A percentile compares a stretch with the other conserved stretches of the same genome.
Conservation (phyloP, 2,113 vertebrate genomes). For the Brachyhypopomus occidentalis region DNA sequence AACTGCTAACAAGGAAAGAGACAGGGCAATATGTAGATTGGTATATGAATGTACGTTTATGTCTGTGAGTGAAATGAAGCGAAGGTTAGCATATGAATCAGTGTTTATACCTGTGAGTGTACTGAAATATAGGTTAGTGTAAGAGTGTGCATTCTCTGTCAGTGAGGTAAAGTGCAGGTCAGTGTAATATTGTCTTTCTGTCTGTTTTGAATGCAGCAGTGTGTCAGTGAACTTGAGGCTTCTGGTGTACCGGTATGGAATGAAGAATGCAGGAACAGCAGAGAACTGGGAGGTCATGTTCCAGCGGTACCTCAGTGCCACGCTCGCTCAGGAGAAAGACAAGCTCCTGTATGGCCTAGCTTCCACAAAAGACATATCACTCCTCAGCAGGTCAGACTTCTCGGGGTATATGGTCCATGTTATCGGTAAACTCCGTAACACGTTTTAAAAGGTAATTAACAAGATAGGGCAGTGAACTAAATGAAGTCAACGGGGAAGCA, state of each 20-base stretch:
- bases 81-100: too few relatives aligned
- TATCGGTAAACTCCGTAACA: background rate
- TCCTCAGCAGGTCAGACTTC: slow-evolving; percentile 79
- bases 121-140: too few relatives aligned
- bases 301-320: slow-evolving; percentile 72
- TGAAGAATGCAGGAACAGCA: slow-evolving; percentile 80
- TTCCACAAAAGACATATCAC: slow-evolving; percentile 78
- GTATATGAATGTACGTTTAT: too few relatives aligned
- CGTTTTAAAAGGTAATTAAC: background rate
- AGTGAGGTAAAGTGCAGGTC: too few relatives aligned
- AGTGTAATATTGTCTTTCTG: too few relatives aligned
- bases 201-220: slow-evolving; percentile 62
- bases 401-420: background rate
- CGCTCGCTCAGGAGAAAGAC: slow-evolving; percentile 95
- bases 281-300: slow-evolving; percentile 84
- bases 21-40: too few relatives aligned
- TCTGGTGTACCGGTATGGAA: slow-evolving; percentile 90
- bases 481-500: background rate
- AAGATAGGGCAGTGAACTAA: background rate
- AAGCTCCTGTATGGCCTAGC: slow-evolving; percentile 93
- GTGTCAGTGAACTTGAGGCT: slow-evolving; percentile 86
- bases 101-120: too few relatives aligned
- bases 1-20: background rate
- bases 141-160: too few relatives aligned
- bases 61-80: too few relatives aligned